A percentile compares a stretch with the other conserved stretches of the same genome.
Evolutionary conservation across 2,797 vertebrate genomes (phyloP).

Genomic region (Denticeps clupeoides): DNA sequence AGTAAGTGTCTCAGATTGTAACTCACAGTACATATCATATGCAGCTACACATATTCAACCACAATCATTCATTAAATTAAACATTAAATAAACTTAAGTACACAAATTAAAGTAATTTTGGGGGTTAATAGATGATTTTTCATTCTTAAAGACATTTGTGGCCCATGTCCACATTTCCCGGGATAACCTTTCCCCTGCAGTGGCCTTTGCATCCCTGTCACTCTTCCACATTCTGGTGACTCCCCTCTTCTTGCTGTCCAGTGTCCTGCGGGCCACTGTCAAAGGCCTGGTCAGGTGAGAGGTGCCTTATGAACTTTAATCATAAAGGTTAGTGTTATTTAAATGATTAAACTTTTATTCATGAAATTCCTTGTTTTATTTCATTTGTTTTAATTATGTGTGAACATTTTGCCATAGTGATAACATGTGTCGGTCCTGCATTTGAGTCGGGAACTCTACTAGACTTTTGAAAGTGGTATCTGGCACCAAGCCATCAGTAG

Average conservation of each 20-base stretch:
- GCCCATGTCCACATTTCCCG: slow-evolving; percentile 83
- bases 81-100: neutral
- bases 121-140: slow-evolving; percentile 18
- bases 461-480: too few relatives aligned
- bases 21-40: neutral
- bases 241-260: slow-evolving; percentile 92
- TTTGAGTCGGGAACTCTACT: too few relatives aligned
- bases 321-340: too few relatives aligned
- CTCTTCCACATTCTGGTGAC: slow-evolving; percentile 97
- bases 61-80: neutral
- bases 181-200: slow-evolving; percentile 79
- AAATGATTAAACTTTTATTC: too few relatives aligned
- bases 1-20: slow-evolving; percentile 61
- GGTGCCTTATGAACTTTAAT: neutral
- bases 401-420: too few relatives aligned
- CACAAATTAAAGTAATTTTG: too few relatives aligned
- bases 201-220: slow-evolving; percentile 93
- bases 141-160: slow-evolving; percentile 74
- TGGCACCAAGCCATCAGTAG: too few relatives aligned
- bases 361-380: too few relatives aligned
- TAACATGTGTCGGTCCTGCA: too few relatives aligned
- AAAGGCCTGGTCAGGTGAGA: slow-evolving; percentile 92
- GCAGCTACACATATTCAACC: slow-evolving; percentile 2
- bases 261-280: slow-evolving; percentile 90
- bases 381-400: too few relatives aligned